phyloP scores from a whole-genome alignment of 2,888 invertebrate genomes.

The Clostera curtula region DNA sequence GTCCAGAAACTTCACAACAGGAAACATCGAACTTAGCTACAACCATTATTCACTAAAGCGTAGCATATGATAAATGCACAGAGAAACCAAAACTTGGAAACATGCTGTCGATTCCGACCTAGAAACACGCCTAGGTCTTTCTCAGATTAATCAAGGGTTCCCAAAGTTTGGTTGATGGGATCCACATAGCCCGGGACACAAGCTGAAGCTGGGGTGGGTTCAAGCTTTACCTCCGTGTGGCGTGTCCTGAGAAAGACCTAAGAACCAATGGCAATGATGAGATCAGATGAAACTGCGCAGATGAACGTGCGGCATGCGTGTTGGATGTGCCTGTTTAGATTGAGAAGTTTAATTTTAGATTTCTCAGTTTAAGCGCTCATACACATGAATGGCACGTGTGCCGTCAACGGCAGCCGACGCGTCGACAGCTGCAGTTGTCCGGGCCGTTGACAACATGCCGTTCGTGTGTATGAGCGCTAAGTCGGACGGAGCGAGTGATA shows the following conservation, averaged over 20 bases:
- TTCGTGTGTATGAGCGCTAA: too few species aligned
- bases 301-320: conserved; percentile 60
- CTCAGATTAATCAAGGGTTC: conserved; percentile 59
- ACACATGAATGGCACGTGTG: too few species aligned
- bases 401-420: too few species aligned
- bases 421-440: too few species aligned
- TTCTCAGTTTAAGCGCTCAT: conserved; percentile 8
- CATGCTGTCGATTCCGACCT: conserved; percentile 69
- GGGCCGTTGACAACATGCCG: too few species aligned
- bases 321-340: conserved; percentile 39
- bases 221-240: conserved; percentile 69
- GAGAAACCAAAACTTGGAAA: conserved; percentile 72
- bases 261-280: conserved; percentile 69
- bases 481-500: too few species aligned
- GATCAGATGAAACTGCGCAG: conserved; percentile 53
- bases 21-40: too few species aligned
- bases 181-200: conserved; percentile 58
- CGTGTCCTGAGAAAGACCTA: conserved; percentile 74
- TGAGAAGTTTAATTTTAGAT: conserved; percentile 19
- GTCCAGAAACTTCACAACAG: too few species aligned
- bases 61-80: conserved; percentile 52
- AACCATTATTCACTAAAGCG: conserved; percentile 49
- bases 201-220: conserved; percentile 61
- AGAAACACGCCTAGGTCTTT: conserved; percentile 70
- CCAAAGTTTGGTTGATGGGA: conserved; percentile 65